phyloP scores from a whole-genome alignment of 2,888 invertebrate genomes.

The Callosobruchus maculatus region DNA sequence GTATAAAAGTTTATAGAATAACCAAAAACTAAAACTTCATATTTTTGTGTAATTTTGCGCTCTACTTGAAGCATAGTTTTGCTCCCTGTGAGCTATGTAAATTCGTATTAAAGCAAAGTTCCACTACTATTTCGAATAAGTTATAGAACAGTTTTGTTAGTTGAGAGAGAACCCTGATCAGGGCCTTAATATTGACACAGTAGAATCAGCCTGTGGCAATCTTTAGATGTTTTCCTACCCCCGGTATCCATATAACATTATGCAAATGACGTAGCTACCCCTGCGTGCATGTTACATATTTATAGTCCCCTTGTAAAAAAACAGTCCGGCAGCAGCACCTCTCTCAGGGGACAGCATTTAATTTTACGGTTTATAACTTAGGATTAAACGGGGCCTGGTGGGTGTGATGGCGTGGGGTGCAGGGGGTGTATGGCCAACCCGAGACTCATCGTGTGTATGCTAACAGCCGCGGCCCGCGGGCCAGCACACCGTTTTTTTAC shows the following conservation, averaged over 20 bases:
- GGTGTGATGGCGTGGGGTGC: conserved; percentile 16
- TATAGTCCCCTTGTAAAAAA: neutral
- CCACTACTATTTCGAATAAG: no score
- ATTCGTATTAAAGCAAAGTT: no score
- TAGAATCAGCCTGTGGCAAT: no score
- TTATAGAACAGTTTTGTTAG: no score
- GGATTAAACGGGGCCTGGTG: conserved; percentile 44
- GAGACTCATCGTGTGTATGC: conserved; percentile 44
- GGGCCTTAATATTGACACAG: no score
- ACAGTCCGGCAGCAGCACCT: neutral
- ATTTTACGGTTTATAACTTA: conserved; percentile 50
- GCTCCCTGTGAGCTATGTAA: no score
- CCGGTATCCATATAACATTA: neutral
- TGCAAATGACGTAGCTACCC: neutral
- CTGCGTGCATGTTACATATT: neutral
- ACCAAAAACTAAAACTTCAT: no score
- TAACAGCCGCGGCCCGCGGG: conserved; percentile 21
- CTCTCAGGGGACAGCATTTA: conserved; percentile 19
- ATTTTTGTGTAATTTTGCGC: no score
- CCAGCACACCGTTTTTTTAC: no score
- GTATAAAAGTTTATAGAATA: no score
- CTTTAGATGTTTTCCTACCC: neutral
- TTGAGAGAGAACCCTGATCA: no score
- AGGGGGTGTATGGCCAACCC: conserved; percentile 26
- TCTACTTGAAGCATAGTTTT: no score